Base-by-base conservation (phyloP, 1,140 invertebrate species). In the Heterodera carotae region DNA sequence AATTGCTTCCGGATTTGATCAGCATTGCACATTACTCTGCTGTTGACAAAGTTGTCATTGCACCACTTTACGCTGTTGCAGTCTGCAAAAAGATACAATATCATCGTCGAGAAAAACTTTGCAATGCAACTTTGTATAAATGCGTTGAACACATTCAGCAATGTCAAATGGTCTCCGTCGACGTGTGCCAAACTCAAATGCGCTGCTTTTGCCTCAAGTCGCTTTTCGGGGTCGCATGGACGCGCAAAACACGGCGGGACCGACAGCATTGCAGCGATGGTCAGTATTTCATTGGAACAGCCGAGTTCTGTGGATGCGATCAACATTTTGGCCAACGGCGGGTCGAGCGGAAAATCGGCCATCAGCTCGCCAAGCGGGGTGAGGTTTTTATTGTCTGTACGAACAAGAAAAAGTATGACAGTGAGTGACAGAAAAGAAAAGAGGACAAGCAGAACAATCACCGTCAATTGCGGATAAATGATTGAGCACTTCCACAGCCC, bases 41-140 rank as follows among this genome's bases (percentile, higher is more conserved):
- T 99, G 90, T 99, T 99, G 72, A 99, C 93, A 88, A 98, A 99
- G 89, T 99, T 98, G 85, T 99, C 95, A 84, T 98, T 99, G 89
- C 96, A 99, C 97, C 97, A 99, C 88, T 95, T 93, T 0, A 93
- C 92, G 89, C 97, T 94, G 89, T 98, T 94, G 81, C 90, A 88
- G 81, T 90, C 90, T 91, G 81, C 72, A 84, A 85, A 64, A 18
- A 53, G 8, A 66, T 8, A 43, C n/a, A 78, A 59, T 36, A 81
- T 2, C 60, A 7, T 60, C 29, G 18, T 12, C 27, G 48, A 31
- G 33, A 31, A 53, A 31, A n/a, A n/a, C n/a, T n/a, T n/a, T n/a
- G n/a, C n/a, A n/a, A n/a, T n/a, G n/a, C n/a, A n/a, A 98, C 95
- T 97, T 90, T 99, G 96, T 90, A 98, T 99, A 88, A 99, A 99